Conservation (phyloP, 2,888 invertebrate genomes). For the Urechis unicinctus region DNA sequence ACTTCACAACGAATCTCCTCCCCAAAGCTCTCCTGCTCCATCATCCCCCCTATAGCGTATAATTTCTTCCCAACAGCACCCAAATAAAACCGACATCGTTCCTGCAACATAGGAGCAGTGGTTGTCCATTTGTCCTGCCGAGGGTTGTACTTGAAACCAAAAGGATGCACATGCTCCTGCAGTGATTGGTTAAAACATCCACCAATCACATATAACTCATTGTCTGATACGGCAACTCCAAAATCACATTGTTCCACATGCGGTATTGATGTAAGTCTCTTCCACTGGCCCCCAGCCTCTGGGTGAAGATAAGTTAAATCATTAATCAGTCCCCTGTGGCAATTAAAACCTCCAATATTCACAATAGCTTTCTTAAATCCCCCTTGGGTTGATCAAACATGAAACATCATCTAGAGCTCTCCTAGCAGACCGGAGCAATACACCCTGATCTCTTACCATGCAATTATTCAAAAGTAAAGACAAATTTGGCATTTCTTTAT, state of each 20-base stretch:
- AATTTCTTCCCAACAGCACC: conserved; percentile 27
- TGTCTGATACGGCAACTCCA: conserved; percentile 64
- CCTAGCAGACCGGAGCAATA: neutral
- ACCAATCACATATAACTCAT: conserved; percentile 65
- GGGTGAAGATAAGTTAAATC: conserved; percentile 62
- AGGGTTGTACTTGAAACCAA: conserved; percentile 64
- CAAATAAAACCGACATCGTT: conserved; percentile 43
- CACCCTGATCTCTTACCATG: neutral
- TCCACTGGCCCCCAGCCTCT: conserved; percentile 59
- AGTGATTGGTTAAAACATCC: conserved; percentile 63
- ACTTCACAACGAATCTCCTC: conserved; percentile 7
- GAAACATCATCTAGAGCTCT: neutral
- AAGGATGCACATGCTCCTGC: conserved; percentile 67
- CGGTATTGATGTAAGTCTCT: conserved; percentile 63
- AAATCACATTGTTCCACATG: conserved; percentile 70
- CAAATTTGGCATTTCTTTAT: neutral
- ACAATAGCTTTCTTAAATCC: conserved; percentile 66
- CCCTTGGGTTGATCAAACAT: conserved; percentile 58
- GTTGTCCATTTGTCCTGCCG: conserved; percentile 62
- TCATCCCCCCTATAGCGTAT: conserved; percentile 37
- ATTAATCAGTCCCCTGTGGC: conserved; percentile 58
- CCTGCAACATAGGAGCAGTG: conserved; percentile 59
- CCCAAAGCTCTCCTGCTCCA: neutral
- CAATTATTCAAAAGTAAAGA: neutral
- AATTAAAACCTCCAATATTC: conserved; percentile 63